These are phyloP conservation scores for Phymastichus coffea DNA, from an alignment of 1,140 invertebrate species.

Conservation along the genomic window DNA sequence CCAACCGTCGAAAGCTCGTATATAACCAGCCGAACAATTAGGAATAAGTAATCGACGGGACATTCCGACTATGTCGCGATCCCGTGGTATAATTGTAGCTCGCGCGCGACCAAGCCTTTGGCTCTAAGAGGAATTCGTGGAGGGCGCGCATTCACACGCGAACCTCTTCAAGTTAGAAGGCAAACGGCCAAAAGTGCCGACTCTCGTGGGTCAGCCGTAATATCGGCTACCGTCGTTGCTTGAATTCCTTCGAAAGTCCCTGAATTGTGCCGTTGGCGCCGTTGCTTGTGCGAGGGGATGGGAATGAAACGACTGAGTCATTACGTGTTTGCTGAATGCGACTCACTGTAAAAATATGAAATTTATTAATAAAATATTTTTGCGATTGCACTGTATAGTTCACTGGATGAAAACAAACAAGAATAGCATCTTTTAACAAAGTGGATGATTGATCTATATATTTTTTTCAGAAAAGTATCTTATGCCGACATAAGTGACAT, in stretches of 20 bases:
- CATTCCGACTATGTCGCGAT: slow-evolving; percentile 36
- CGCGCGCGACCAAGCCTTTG: background rate
- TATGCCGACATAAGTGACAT: no score
- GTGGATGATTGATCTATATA: no score
- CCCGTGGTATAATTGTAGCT: slow-evolving; percentile 36
- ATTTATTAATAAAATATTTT: no score
- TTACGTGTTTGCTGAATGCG: no score
- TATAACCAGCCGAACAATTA: slow-evolving; percentile 43
- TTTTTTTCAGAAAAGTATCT: no score
- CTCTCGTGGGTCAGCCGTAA: slow-evolving; percentile 29
- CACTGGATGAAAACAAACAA: no score
- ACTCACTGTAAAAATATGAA: no score
- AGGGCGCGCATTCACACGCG: background rate
- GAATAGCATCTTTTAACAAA: no score
- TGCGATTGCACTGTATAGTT: no score
- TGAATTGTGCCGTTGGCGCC: background rate
- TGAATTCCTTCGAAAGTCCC: slow-evolving; percentile 26
- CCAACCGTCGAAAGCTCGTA: slow-evolving; percentile 18
- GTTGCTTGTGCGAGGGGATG: background rate
- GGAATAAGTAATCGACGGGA: slow-evolving; percentile 44
- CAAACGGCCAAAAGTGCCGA: slow-evolving; percentile 34
- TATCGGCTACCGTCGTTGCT: slow-evolving; percentile 18
- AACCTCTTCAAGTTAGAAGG: background rate
- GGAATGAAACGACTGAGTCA: no score
- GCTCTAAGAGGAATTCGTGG: no score